Evolutionary conservation across 2,113 vertebrate species (phyloP), one percentile per base, ranked within the genome.

Genomic region (Propithecus coquereli): DNA sequence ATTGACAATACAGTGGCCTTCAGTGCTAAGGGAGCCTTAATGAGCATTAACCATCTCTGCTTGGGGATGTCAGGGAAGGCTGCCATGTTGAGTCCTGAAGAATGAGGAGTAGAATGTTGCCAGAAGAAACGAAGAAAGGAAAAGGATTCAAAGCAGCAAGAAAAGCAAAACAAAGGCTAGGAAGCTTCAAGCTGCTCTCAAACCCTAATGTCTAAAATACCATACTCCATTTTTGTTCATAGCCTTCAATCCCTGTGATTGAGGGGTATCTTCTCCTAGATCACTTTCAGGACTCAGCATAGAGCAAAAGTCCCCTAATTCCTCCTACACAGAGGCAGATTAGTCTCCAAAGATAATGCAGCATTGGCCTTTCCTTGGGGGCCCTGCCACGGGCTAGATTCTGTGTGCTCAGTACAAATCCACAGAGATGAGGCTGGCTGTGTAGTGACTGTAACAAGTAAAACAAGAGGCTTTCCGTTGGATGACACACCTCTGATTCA

Each of bases 401-500:
- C 47, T n/a, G 47, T 54, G 66, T 30, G 10, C 71, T 90, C 34
- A 43, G 34, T 32, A 76, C 66, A 83, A 92, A 97, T 20, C 73
- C 10, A 2, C 32, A 20, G 50, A 87, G 63, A 87, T 7, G 54
- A 96, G 73, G 92, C 34, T 59, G 54, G 85, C 70, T 3, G 0
- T 3, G 3, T 25, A 85, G 71, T 16, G 63, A 87, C 73, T 97
- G 14, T 52, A 90, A 94, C 93, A 96, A 87, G 57, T 97, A 13
- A 94, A 98, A 96, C 87, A 96, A 96, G 98, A 97, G 92, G 43
- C 65, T 90, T 97, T 86, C 91, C 25, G 63, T 90, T 97, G 40
- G 50, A 87, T 98, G 98, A 98, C 98, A 95, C 97, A 98, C 94
- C 89, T 93, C 80, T 98, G 96, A 98, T 97, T 98, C 97, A 98